phyloP scores from a whole-genome alignment of 2,113 vertebrate species.

The Epinephelus fuscoguttatus region DNA sequence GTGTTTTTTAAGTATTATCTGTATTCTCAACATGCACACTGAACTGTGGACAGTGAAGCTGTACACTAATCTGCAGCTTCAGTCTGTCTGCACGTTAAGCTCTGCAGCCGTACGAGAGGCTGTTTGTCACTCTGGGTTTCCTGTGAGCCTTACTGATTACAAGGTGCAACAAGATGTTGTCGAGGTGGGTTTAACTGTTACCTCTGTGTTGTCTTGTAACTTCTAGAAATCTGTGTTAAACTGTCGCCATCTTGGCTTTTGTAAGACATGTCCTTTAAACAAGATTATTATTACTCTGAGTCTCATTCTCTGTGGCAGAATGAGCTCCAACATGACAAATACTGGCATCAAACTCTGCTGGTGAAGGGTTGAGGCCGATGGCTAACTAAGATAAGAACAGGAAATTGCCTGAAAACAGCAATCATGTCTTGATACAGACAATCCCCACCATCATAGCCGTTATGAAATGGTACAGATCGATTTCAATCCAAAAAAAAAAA shows the following conservation, averaged over 20 bases:
- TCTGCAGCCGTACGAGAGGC: background rate
- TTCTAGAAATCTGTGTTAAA: background rate
- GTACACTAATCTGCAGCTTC: background rate
- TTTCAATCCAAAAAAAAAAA: background rate
- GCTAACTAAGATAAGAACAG: constrained; percentile 21
- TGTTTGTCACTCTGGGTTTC: constrained; percentile 15
- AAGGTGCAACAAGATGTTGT: background rate
- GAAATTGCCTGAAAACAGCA: constrained; percentile 31
- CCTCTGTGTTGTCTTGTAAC: background rate
- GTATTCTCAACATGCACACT: background rate
- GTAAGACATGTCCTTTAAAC: background rate
- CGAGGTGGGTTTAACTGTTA: background rate
- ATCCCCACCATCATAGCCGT: background rate
- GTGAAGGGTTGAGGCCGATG: background rate
- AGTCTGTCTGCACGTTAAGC: background rate
- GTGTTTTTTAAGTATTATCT: background rate
- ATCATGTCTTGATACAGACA: background rate
- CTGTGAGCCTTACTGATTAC: constrained; percentile 5
- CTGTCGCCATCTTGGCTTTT: background rate
- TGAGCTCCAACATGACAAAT: background rate
- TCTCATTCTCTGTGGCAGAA: background rate
- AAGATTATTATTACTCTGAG: background rate
- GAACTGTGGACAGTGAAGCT: constrained; percentile 1
- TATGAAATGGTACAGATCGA: constrained; percentile 12
- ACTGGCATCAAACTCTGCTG: background rate